These are phyloP conservation scores for Adelges cooleyi DNA, from an alignment of 1,140 invertebrate species.

Conservation along the genomic window DNA sequence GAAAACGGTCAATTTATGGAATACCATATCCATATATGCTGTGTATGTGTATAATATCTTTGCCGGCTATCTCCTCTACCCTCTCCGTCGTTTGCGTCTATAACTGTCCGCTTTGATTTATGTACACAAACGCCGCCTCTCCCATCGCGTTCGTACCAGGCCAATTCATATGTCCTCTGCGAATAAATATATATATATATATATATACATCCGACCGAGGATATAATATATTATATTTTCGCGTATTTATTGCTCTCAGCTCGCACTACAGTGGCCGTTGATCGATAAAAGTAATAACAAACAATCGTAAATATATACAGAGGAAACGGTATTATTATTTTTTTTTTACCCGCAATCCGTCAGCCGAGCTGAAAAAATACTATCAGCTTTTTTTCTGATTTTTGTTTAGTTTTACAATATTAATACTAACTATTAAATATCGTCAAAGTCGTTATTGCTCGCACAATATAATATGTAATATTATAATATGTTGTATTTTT, in stretches of 20 bases:
- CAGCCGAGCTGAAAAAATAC: too few relatives aligned
- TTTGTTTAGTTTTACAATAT: too few relatives aligned
- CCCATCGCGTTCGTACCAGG: not conserved
- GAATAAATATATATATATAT: too few relatives aligned
- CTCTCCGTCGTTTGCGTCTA: not conserved
- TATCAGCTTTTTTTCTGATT: too few relatives aligned
- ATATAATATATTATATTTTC: conserved; percentile 10
- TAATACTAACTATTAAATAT: too few relatives aligned
- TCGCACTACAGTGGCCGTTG: too few relatives aligned
- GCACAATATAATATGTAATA: too few relatives aligned
- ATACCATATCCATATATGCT: conserved; percentile 21
- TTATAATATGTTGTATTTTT: too few relatives aligned
- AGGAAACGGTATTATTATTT: too few relatives aligned
- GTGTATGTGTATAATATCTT: conserved; percentile 26
- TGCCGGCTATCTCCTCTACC: not conserved
- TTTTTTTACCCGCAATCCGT: too few relatives aligned
- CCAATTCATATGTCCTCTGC: conserved; percentile 19
- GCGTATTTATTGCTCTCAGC: not conserved
- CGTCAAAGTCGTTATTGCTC: too few relatives aligned
- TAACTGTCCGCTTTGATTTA: conserved; percentile 20
- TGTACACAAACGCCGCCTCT: not conserved
- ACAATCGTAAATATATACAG: not conserved
- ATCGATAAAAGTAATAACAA: conserved; percentile 20
- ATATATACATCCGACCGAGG: conserved; percentile 6
- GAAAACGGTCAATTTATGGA: conserved; percentile 27